These are phyloP conservation scores for Arion vulgaris DNA, from an alignment of 1,140 invertebrate species.

Conservation along the genomic window DNA sequence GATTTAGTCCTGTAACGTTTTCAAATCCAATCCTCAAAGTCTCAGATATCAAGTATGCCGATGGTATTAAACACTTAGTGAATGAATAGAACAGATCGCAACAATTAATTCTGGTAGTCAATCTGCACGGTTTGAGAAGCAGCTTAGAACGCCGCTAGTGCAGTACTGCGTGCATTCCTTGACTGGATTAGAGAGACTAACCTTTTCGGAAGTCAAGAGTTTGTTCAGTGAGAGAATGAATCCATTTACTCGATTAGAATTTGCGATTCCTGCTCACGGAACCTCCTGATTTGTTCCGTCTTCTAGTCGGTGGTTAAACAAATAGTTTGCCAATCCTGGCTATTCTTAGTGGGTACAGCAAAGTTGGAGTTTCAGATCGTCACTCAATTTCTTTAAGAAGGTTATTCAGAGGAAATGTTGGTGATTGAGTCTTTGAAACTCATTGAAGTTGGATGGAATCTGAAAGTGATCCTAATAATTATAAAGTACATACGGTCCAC, in stretches of 20 bases:
- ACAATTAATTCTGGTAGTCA: too few relatives aligned
- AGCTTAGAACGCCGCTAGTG: background rate
- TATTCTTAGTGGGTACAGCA: background rate
- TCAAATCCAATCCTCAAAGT: too few relatives aligned
- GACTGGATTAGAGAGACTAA: background rate
- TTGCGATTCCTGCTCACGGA: slow-evolving; percentile 9
- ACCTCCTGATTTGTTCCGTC: background rate
- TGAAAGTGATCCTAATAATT: too few relatives aligned
- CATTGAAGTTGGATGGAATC: too few relatives aligned
- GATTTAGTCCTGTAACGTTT: too few relatives aligned
- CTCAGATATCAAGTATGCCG: too few relatives aligned
- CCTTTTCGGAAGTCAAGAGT: background rate
- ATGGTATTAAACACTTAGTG: too few relatives aligned
- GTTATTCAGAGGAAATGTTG: background rate
- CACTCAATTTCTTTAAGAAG: background rate
- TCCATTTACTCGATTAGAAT: slow-evolving; percentile 12
- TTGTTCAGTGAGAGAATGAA: background rate
- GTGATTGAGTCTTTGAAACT: background rate
- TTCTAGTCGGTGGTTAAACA: background rate
- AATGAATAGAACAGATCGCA: too few relatives aligned
- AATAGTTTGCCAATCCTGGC: background rate
- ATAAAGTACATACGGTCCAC: too few relatives aligned
- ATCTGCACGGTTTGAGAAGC: background rate
- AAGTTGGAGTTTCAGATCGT: background rate
- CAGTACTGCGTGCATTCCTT: background rate